Conservation (phyloP, 2,888 invertebrate genomes). For the Sphecodes monilicornis region DNA sequence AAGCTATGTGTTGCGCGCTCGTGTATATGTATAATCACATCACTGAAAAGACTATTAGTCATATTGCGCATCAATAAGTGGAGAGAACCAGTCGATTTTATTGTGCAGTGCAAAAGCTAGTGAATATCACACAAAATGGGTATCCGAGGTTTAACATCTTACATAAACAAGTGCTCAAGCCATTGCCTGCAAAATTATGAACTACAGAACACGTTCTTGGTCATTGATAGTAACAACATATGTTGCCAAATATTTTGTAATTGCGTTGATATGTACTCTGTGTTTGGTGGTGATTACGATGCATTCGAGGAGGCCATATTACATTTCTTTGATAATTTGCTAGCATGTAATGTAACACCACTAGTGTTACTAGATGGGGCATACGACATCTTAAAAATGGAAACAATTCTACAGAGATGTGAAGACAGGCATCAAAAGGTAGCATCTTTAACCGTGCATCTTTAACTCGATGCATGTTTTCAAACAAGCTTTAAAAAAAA, state of each 20-base stretch:
- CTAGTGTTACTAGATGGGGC: slow-evolving; percentile 93
- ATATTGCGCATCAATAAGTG: neutral
- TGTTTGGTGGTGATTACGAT: slow-evolving; percentile 95
- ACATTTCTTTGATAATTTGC: slow-evolving; percentile 89
- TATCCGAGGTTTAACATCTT: neutral
- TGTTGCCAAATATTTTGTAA: slow-evolving; percentile 87
- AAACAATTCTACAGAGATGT: slow-evolving; percentile 87
- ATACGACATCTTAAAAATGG: slow-evolving; percentile 89
- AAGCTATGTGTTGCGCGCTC: too few relatives aligned
- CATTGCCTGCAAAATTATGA: slow-evolving; percentile 88
- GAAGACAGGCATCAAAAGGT: slow-evolving; percentile 87
- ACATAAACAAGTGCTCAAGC: slow-evolving; percentile 82
- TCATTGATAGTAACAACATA: slow-evolving; percentile 93
- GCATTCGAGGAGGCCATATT: slow-evolving; percentile 88
- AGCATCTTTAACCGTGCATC: slow-evolving; percentile 85
- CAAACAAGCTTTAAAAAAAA: slow-evolving; percentile 88
- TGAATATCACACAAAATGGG: neutral
- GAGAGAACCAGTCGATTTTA: neutral
- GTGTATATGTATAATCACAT: neutral
- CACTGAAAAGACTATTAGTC: neutral
- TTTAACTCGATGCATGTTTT: slow-evolving; percentile 91
- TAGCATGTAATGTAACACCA: slow-evolving; percentile 89
- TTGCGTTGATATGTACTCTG: slow-evolving; percentile 85
- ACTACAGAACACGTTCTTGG: slow-evolving; percentile 89
- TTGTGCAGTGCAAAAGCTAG: neutral